Conservation (phyloP, 2,797 vertebrate genomes). For the Pseudochirops corinnae region DNA sequence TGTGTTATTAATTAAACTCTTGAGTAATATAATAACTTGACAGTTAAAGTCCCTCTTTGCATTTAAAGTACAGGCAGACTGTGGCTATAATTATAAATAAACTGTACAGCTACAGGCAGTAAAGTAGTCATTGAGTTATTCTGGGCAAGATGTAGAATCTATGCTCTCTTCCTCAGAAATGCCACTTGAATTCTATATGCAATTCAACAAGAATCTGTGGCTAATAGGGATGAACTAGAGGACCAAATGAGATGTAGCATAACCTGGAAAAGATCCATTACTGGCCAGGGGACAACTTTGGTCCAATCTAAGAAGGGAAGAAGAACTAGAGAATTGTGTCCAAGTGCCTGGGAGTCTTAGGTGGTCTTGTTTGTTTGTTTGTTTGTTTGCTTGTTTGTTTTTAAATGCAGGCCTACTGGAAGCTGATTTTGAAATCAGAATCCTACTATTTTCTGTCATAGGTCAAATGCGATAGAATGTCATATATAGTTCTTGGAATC, state of each 20-base stretch:
- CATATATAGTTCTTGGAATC: background rate
- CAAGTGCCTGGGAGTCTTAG: background rate
- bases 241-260: background rate
- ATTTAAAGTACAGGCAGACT: slow-evolving; percentile 84
- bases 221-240: background rate
- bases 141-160: slow-evolving; percentile 75
- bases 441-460: background rate
- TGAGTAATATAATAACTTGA: slow-evolving; percentile 84
- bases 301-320: background rate
- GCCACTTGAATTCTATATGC: slow-evolving; percentile 27
- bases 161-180: slow-evolving; percentile 59
- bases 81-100: slow-evolving; percentile 83
- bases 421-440: background rate
- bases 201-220: background rate
- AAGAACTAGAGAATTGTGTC: background rate
- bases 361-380: background rate
- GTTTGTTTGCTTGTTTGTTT: no score
- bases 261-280: background rate
- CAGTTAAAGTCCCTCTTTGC: slow-evolving; percentile 82
- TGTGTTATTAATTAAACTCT: slow-evolving; percentile 87
- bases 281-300: background rate
- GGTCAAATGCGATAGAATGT: background rate
- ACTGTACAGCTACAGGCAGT: slow-evolving; percentile 72
- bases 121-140: slow-evolving; percentile 80
- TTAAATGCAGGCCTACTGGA: background rate